Percentiles rank a stretch among this genome's conserved stretches.
These are phyloP conservation scores for Drosophila saltans DNA, from an alignment of 1,140 invertebrate species.

Conservation along the genomic window DNA sequence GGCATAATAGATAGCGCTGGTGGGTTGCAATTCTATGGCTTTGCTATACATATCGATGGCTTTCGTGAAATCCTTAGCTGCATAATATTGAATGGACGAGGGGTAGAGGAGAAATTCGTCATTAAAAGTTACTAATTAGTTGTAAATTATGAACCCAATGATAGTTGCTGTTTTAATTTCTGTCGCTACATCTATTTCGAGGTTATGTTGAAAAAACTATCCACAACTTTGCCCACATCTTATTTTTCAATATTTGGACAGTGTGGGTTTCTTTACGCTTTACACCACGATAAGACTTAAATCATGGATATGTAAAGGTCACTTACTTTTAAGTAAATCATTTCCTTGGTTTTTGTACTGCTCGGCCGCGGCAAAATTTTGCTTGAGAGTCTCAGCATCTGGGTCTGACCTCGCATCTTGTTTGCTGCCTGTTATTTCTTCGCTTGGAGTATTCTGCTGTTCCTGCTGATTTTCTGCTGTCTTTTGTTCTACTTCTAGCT, in stretches of 20 bases:
- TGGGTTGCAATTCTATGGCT: slow-evolving; percentile 95
- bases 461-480: slow-evolving; percentile 49
- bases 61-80: slow-evolving; percentile 94
- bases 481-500: slow-evolving; percentile 61
- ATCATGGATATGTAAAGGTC: background rate
- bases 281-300: background rate
- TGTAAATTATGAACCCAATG: slow-evolving; percentile 55
- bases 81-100: slow-evolving; percentile 11
- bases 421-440: slow-evolving; percentile 48
- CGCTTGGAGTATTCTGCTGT: slow-evolving; percentile 19
- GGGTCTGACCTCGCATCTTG: slow-evolving; percentile 36
- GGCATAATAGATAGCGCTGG: slow-evolving; percentile 92
- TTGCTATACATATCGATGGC: slow-evolving; percentile 95
- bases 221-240: slow-evolving; percentile 20
- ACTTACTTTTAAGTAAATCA: slow-evolving; percentile 92
- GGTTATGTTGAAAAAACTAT: slow-evolving; percentile 56
- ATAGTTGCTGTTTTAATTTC: slow-evolving; percentile 43
- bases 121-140: slow-evolving; percentile 42
- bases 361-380: slow-evolving; percentile 85
- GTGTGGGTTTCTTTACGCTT: background rate
- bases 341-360: slow-evolving; percentile 93
- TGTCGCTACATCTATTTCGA: slow-evolving; percentile 18
- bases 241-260: slow-evolving; percentile 7
- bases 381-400: slow-evolving; percentile 39
- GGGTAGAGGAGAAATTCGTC: background rate